Evolutionary conservation across 1,140 invertebrate genomes (phyloP).

Genomic region (Mizuhopecten yessoensis): DNA sequence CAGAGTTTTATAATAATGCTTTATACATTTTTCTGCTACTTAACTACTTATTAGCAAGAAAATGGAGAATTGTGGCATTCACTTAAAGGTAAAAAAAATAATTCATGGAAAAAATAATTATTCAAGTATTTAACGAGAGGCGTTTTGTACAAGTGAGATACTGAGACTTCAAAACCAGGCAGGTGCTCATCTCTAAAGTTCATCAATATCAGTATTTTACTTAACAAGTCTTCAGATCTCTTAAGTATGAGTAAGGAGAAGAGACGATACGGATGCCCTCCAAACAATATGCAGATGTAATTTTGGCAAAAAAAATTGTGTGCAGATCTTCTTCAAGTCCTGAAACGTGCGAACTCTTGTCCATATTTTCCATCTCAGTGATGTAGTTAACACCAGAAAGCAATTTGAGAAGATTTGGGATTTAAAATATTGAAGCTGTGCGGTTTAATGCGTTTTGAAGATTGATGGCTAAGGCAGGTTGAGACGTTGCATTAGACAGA

Average conservation of each 20-base stretch:
- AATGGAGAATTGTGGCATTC: neutral
- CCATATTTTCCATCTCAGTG: neutral
- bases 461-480: neutral
- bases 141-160: neutral
- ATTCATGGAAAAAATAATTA: neutral
- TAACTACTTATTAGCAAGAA: no score
- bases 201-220: neutral
- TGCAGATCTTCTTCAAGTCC: neutral
- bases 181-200: neutral
- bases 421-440: neutral
- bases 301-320: neutral
- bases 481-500: neutral
- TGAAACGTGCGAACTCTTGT: neutral
- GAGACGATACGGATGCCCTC: neutral
- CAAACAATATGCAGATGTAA: neutral
- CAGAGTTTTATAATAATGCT: no score
- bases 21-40: no score
- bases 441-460: neutral
- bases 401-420: neutral
- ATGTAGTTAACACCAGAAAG: neutral
- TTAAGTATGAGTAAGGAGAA: neutral
- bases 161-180: neutral
- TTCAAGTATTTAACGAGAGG: neutral
- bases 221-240: neutral
- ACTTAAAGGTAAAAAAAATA: neutral